Evolutionary conservation across 2,113 vertebrate species (phyloP), one percentile per base, ranked within the genome.

Genomic region (Rhineura floridana): DNA sequence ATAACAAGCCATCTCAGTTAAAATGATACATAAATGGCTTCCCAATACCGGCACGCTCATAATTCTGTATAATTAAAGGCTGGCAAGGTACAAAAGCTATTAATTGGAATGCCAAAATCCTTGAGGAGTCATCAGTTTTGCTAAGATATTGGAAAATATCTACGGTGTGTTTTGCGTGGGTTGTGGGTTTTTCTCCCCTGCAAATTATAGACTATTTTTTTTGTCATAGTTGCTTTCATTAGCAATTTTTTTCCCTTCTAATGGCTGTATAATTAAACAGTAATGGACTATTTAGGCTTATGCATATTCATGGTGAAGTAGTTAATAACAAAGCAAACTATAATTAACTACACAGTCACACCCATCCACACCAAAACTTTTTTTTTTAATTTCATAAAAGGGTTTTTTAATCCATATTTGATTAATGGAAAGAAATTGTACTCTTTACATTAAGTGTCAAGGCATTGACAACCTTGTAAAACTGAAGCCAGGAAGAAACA

Each of bases 201-300:
- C 76, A 92, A 55, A 90, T 94, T n/a, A 89, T 89, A 48, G 88
- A 50, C 44, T 30, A 30, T 73, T 33, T 59, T 81, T 25, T 33
- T 91, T 85, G 94, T 90, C 44, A 91, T 76, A 91, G 85, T 42
- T 86, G 69, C 85, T 92, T 91, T 91, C 87, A 78, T 86, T 91
- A 92, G 89, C 88, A 89, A 91, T 91, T 91, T 88, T 91, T 88
- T 76, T 88, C 87, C 88, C 63, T 90, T 87, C 55, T 93, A 93
- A 91, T 94, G 87, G 92, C 48, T 90, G 30, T 84, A 84, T 94
- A 95, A 96, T 94, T 94, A 95, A 93, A 93, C 52, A 12, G 88
- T 91, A 93, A 92, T 95, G 78, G 81, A 55, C 93, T 88, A 92
- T 87, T 48, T 84, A 91, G 67, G 48, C 77, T 93, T 92, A 93